Evolutionary conservation across 2,888 invertebrate species (phyloP), one percentile per base, ranked within the genome.

Genomic region (Vesta saturnalis): DNA sequence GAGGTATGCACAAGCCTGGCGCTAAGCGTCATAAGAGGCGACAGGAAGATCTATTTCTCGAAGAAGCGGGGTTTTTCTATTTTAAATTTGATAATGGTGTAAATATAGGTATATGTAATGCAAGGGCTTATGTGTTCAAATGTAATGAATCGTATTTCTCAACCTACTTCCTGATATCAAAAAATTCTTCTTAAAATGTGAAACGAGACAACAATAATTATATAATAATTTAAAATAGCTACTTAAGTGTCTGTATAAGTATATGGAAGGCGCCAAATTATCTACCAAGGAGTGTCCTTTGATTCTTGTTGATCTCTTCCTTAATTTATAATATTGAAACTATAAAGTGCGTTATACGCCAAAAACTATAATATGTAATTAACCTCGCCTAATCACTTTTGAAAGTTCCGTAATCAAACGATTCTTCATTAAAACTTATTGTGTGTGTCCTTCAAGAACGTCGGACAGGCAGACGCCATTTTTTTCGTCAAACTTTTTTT

Each of bases 1-100:
- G 47, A 67, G 70, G 76, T 72, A 77, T 77, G 73, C 65, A 63
- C 64, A 71, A 70, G 64, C 64, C 67, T 71, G 72, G 71, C 74
- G 69, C 74, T 72, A 72, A 68, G 69, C 66, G 66, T 69, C 69
- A 62, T 60, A 66, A 60, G 62, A 66, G 69, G 69, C 66, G 66
- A 65, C 65, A 69, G 66, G 69, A 69, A 66, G 69, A 69, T 63
- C 68, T 59, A 43, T 52, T 63, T 54, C 62, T 22, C 12, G 19
- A 16, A 60, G 47, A 47, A 59, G 22, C 19, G 19, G 21, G 15
- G 14, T 52, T 52, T 52, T 12, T 52, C n/a, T 19, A 16, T 8
- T 6, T 6, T 8, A 43, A 8, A 3, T 21, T 52, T 19, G 39
- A 39, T 39, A 18, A 52, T 19, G 18, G 52, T 52, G 52, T 19